phyloP scores from a whole-genome alignment of 2,797 vertebrate species.

The Sphenopsis melanotis region DNA sequence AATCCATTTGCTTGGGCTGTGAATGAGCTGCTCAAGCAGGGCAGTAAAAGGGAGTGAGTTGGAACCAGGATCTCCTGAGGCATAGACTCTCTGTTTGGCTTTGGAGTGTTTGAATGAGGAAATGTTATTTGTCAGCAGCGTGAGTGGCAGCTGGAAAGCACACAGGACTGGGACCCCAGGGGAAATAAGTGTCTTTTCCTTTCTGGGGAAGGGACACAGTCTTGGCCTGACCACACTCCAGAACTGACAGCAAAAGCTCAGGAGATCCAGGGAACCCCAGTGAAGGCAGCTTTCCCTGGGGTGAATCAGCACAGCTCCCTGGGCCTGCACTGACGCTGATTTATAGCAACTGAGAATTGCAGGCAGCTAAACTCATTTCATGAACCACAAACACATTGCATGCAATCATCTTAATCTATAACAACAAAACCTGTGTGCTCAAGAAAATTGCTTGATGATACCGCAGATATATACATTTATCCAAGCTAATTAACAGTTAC shows the following conservation, averaged over 20 bases:
- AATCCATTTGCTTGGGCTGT: neutral
- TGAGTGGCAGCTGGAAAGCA: neutral
- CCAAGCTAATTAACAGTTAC: conserved; percentile 48
- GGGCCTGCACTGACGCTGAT: neutral
- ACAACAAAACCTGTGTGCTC: conserved; percentile 27
- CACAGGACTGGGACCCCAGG: neutral
- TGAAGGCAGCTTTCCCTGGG: neutral
- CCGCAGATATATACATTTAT: conserved; percentile 38
- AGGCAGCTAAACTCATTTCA: conserved; percentile 18
- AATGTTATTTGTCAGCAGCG: neutral
- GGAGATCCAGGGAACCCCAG: neutral
- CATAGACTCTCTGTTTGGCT: neutral
- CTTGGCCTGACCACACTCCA: neutral
- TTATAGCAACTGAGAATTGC: neutral
- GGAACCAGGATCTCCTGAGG: neutral
- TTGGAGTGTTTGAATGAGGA: neutral
- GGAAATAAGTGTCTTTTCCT: neutral
- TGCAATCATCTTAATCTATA: conserved; percentile 40
- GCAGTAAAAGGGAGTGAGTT: neutral
- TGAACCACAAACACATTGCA: neutral
- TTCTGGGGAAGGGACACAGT: neutral
- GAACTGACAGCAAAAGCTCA: neutral
- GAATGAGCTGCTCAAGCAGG: neutral
- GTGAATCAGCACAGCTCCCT: neutral
- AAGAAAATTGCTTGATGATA: conserved; percentile 44